phyloP scores from a whole-genome alignment of 2,888 invertebrate species.

The Hemithea aestivaria region DNA sequence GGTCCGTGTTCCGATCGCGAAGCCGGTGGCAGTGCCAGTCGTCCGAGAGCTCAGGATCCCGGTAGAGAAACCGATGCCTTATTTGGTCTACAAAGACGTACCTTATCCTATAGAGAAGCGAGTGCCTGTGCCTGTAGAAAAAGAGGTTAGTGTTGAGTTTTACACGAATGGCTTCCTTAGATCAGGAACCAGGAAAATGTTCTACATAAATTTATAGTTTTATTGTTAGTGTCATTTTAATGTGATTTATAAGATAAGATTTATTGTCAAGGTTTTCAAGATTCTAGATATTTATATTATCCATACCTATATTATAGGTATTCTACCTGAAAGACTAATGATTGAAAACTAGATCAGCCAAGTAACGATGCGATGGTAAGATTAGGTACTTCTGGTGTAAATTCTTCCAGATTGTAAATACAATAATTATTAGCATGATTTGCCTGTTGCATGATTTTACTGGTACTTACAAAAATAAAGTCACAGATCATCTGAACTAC shows the following conservation, averaged over 20 bases:
- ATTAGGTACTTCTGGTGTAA: not conserved
- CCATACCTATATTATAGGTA: too few relatives aligned
- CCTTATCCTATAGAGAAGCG: conserved; percentile 87
- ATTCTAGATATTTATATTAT: too few relatives aligned
- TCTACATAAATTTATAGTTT: too few relatives aligned
- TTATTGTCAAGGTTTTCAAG: too few relatives aligned
- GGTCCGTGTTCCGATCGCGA: conserved; percentile 85
- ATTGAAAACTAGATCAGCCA: too few relatives aligned
- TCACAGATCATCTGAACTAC: too few relatives aligned
- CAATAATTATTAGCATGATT: conserved; percentile 21
- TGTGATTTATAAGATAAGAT: too few relatives aligned
- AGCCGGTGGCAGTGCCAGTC: conserved; percentile 84
- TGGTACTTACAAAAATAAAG: too few relatives aligned
- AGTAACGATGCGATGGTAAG: not conserved
- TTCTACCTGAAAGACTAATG: too few relatives aligned
- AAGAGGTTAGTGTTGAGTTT: conserved; percentile 76
- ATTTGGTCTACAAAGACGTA: conserved; percentile 83
- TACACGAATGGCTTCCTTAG: not conserved
- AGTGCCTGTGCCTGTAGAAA: conserved; percentile 85
- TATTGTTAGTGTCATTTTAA: too few relatives aligned
- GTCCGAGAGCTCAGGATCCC: conserved; percentile 79
- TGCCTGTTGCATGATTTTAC: conserved; percentile 23
- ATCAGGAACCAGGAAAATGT: conserved; percentile 8
- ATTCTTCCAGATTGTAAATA: conserved; percentile 20
- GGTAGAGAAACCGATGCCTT: conserved; percentile 81